Evolutionary conservation across 2,113 vertebrate species (phyloP).

Genomic region (Xiphias gladius): DNA sequence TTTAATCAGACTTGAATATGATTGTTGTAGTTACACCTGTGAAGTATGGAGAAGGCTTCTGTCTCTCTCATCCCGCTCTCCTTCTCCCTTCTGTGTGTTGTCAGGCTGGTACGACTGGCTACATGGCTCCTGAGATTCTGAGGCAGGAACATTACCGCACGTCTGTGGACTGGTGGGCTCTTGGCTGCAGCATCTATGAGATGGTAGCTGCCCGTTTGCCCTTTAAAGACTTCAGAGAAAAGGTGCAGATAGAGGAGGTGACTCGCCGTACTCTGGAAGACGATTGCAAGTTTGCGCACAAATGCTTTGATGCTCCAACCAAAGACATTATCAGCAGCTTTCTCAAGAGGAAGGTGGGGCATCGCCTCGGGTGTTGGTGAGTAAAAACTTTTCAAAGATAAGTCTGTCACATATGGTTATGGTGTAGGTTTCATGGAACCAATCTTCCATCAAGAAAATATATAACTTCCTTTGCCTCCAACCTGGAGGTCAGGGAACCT

Average conservation of each 20-base stretch:
- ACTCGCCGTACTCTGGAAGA: slow-evolving; percentile 89
- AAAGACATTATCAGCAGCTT: slow-evolving; percentile 88
- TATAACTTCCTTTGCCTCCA: neutral
- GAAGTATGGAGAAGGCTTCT: neutral
- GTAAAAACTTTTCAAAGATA: slow-evolving; percentile 19
- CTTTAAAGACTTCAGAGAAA: slow-evolving; percentile 91
- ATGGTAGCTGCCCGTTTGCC: slow-evolving; percentile 91
- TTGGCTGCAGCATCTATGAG: slow-evolving; percentile 93
- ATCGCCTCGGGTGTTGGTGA: slow-evolving; percentile 91
- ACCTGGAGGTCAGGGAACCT: neutral
- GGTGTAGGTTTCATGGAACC: neutral
- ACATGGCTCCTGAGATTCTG: slow-evolving; percentile 93
- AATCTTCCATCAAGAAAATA: neutral
- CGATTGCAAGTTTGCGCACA: slow-evolving; percentile 86
- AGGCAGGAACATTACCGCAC: slow-evolving; percentile 87
- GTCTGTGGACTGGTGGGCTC: slow-evolving; percentile 93
- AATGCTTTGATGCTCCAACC: slow-evolving; percentile 84
- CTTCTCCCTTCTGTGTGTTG: neutral
- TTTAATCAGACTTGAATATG: neutral
- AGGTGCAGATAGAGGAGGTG: slow-evolving; percentile 88
- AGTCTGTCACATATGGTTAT: neutral
- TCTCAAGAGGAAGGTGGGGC: slow-evolving; percentile 86
- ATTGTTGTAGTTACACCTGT: neutral
- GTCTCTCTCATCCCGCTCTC: neutral
- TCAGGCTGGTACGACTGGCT: slow-evolving; percentile 92